These are phyloP conservation scores for Drosophila formosana DNA, from an alignment of 2,888 invertebrate genomes.

Conservation along the genomic window DNA sequence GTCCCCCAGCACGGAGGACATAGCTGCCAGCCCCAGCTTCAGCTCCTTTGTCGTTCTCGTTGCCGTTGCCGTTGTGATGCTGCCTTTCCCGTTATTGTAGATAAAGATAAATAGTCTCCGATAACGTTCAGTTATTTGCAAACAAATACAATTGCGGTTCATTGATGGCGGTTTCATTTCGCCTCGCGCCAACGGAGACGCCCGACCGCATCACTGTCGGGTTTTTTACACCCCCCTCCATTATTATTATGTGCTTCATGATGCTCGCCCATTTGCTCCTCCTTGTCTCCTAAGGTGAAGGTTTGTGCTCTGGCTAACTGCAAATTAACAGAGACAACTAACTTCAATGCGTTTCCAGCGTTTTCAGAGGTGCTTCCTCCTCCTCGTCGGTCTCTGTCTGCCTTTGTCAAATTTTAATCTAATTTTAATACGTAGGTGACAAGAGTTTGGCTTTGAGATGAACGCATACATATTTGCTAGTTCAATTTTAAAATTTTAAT, in stretches of 20 bases:
- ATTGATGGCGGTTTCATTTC: slow-evolving; percentile 75
- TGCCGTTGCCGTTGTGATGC: slow-evolving; percentile 24
- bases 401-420: not conserved
- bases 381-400: not conserved
- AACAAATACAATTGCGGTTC: slow-evolving; percentile 81
- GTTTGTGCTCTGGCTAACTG: slow-evolving; percentile 13
- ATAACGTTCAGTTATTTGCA: slow-evolving; percentile 80
- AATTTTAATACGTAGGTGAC: slow-evolving; percentile 3
- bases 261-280: slow-evolving; percentile 6
- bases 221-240: slow-evolving; percentile 11
- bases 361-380: not conserved
- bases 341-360: slow-evolving; percentile 18
- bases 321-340: slow-evolving; percentile 17
- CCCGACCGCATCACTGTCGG: slow-evolving; percentile 18
- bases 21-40: not conserved
- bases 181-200: slow-evolving; percentile 37
- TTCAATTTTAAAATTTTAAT: too few relatives aligned
- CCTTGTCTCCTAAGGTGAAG: slow-evolving; percentile 14
- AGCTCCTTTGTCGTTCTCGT: not conserved
- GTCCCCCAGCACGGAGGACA: slow-evolving; percentile 11
- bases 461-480: too few relatives aligned
- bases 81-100: slow-evolving; percentile 57
- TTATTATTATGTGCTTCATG: slow-evolving; percentile 61
- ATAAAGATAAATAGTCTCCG: slow-evolving; percentile 80
- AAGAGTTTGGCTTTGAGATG: not conserved